Base-by-base conservation (phyloP, 2,797 vertebrate genomes). In the Coreius guichenoti region DNA sequence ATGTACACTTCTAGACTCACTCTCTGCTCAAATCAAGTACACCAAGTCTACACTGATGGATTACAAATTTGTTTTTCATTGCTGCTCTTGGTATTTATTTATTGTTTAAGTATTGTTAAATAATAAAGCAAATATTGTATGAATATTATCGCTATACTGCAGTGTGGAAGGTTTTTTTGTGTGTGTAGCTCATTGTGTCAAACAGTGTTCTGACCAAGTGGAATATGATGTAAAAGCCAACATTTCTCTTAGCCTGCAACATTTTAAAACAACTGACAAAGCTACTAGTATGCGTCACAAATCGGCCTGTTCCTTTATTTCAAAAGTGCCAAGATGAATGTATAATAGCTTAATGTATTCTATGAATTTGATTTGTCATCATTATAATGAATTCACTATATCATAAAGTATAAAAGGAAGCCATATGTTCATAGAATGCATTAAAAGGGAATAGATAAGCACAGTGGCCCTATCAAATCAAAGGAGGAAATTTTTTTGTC, bases 111-210 rank as follows among this genome's bases (percentile, higher is more conserved):
- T 85, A 87, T 88, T 43, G 39, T 80, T 86, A 69, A 79, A 61
- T 82, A 58, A 72, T 82, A 21, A 65, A 80, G 75, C 74, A 80
- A 56, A 83, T 67, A 51, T 83, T 73, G 75, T 83, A 86, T 87
- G 81, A 86, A 72, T 75, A 61, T 83, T 23, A 77, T 88, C 61
- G 47, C 43, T 77, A 51, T 31, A n/a, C 8, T 31, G 33, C n/a
- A 67, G 63, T 88, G n/a, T 51, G 49, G 11, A 39, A 26, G 3
- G 6, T 43, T 45, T 21, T 45, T 5, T 63, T 54, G 47, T 39
- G 58, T 79, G 58, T 75, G 56, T 54, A 29, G 75, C 33, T 58
- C 39, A 23, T 43, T 76, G 45, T 63, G 81, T 74, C n/a, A 78
- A 80, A 79, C 47, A 9, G 31, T 58, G 16, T 68, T 54, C 8